These are phyloP conservation scores for Sylvilagus bachmani DNA, from an alignment of 2,113 vertebrate genomes.

Conservation along the genomic window DNA sequence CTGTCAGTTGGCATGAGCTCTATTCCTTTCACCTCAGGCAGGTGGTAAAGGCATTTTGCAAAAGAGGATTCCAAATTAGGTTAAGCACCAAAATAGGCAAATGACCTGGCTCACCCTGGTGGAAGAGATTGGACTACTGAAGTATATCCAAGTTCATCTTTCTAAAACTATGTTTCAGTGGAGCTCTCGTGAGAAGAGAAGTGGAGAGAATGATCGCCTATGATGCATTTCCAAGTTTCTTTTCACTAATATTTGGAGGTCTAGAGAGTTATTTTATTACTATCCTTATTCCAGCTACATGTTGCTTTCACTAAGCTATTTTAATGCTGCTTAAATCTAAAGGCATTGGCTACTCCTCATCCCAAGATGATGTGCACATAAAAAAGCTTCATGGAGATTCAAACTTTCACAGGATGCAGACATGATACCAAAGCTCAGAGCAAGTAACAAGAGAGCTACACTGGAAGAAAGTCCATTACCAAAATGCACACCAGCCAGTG, in stretches of 20 bases:
- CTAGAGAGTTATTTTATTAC: not conserved
- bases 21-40: slow-evolving; percentile 79
- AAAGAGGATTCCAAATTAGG: slow-evolving; percentile 80
- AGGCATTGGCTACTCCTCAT: not conserved
- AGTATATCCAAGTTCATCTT: slow-evolving; percentile 73
- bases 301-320: not conserved
- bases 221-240: slow-evolving; percentile 33
- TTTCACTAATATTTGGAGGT: not conserved
- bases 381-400: not conserved
- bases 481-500: not conserved
- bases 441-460: not conserved
- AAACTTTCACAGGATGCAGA: not conserved
- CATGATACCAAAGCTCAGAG: not conserved
- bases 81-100: slow-evolving; percentile 80
- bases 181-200: slow-evolving; percentile 32
- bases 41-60: slow-evolving; percentile 82
- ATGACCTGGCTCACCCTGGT: slow-evolving; percentile 55
- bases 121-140: slow-evolving; percentile 62
- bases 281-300: not conserved
- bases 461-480: not conserved
- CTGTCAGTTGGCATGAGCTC: slow-evolving; percentile 73
- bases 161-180: slow-evolving; percentile 56
- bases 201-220: not conserved
- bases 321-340: not conserved
- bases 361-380: not conserved